Evolutionary conservation across 2,888 invertebrate species (phyloP).

Genomic region (Anthophora plumipes): DNA sequence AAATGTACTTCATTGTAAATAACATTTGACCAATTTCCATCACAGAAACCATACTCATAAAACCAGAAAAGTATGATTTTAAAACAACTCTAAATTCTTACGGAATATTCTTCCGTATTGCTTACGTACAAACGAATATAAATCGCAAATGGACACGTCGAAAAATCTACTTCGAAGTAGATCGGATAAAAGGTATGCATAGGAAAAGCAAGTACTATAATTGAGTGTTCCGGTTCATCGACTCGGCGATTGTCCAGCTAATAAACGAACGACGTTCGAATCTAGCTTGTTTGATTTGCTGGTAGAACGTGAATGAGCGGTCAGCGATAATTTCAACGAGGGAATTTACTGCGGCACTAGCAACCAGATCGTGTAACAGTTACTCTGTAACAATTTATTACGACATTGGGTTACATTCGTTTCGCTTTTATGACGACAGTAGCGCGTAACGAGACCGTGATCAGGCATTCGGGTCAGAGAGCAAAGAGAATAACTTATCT

Average conservation of each 20-base stretch:
- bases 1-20: too few relatives aligned
- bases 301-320: constrained; percentile 20
- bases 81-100: too few relatives aligned
- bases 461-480: constrained; percentile 60
- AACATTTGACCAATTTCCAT: too few relatives aligned
- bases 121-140: background rate
- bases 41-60: too few relatives aligned
- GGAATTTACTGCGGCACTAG: constrained; percentile 40
- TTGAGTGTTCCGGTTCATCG: constrained; percentile 24
- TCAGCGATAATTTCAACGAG: constrained; percentile 47
- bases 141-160: background rate
- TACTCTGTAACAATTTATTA: constrained; percentile 62
- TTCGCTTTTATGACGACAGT: constrained; percentile 63
- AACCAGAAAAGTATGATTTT: too few relatives aligned
- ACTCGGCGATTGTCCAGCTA: constrained; percentile 19
- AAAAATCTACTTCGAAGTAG: background rate
- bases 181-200: background rate
- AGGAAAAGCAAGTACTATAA: background rate
- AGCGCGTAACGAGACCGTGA: constrained; percentile 60
- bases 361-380: constrained; percentile 56
- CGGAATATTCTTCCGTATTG: too few relatives aligned
- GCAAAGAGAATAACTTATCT: constrained; percentile 62
- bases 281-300: constrained; percentile 28
- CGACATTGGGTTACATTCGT: constrained; percentile 59
- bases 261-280: constrained; percentile 13